phyloP scores from a whole-genome alignment of 2,888 invertebrate genomes.

The Melanostoma mellinum region DNA sequence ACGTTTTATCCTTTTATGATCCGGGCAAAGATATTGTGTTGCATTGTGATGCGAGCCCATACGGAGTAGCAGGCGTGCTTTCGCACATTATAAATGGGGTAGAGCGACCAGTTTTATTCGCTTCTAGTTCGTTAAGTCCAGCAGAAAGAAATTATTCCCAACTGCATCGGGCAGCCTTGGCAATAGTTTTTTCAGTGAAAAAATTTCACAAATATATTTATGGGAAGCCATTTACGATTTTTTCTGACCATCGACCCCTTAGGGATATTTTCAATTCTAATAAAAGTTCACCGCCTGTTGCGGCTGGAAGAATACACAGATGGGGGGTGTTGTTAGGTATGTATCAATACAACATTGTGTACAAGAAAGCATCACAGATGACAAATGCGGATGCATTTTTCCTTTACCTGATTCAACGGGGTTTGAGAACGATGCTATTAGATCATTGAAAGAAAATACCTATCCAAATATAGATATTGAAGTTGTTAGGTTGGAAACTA shows the following conservation, averaged over 20 bases:
- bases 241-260: background rate
- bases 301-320: background rate
- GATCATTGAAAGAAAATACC: background rate
- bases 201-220: slow-evolving; percentile 9
- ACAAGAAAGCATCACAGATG: background rate
- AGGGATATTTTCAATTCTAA: background rate
- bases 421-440: slow-evolving; percentile 4
- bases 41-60: background rate
- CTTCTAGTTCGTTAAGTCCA: background rate
- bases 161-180: background rate
- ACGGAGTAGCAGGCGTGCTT: background rate
- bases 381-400: no score
- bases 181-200: background rate
- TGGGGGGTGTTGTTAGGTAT: background rate
- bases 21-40: background rate
- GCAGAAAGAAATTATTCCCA: background rate
- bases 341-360: background rate
- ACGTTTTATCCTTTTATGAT: background rate
- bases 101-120: background rate
- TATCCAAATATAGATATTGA: slow-evolving; percentile 5
- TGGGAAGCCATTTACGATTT: background rate
- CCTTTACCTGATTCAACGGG: background rate
- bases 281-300: background rate
- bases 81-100: background rate
- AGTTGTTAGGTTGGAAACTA: background rate